phyloP scores from a whole-genome alignment of 2,888 invertebrate species.

The Andrena minutula region DNA sequence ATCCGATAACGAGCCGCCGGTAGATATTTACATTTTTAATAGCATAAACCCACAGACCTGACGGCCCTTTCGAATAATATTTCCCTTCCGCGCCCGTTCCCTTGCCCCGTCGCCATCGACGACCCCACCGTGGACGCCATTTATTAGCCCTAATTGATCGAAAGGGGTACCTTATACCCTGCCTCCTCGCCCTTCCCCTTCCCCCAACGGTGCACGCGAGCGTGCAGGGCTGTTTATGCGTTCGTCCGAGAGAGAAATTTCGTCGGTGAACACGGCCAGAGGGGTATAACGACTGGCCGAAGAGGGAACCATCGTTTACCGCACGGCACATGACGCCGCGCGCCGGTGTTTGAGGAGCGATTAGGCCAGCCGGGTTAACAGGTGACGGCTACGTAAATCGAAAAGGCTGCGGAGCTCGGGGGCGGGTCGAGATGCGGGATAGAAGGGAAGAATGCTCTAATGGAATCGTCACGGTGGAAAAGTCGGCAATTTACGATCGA shows the following conservation, averaged over 20 bases:
- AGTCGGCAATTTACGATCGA: slow-evolving; percentile 26
- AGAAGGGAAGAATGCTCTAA: background rate
- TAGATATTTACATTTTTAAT: slow-evolving; percentile 84
- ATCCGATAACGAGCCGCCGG: slow-evolving; percentile 84
- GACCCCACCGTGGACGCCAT: slow-evolving; percentile 77
- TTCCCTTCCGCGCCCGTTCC: slow-evolving; percentile 57
- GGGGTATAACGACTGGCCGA: slow-evolving; percentile 22
- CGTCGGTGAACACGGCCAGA: slow-evolving; percentile 38
- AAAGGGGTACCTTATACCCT: slow-evolving; percentile 72
- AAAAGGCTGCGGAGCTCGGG: background rate
- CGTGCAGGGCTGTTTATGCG: slow-evolving; percentile 58
- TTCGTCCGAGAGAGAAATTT: slow-evolving; percentile 70
- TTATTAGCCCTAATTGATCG: slow-evolving; percentile 84
- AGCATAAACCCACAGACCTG: slow-evolving; percentile 81
- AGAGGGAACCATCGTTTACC: slow-evolving; percentile 52
- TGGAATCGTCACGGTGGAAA: slow-evolving; percentile 31
- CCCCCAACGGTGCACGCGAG: background rate
- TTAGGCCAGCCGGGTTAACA: slow-evolving; percentile 57
- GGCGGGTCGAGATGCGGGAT: background rate
- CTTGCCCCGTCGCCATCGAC: slow-evolving; percentile 59
- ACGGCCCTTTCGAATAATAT: slow-evolving; percentile 68
- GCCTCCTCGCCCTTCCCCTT: slow-evolving; percentile 35
- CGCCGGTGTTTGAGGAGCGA: slow-evolving; percentile 61
- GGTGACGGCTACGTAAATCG: slow-evolving; percentile 48
- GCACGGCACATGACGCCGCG: slow-evolving; percentile 69